Conservation (phyloP, 2,797 vertebrate genomes). For the Toxotes lorentzi region DNA sequence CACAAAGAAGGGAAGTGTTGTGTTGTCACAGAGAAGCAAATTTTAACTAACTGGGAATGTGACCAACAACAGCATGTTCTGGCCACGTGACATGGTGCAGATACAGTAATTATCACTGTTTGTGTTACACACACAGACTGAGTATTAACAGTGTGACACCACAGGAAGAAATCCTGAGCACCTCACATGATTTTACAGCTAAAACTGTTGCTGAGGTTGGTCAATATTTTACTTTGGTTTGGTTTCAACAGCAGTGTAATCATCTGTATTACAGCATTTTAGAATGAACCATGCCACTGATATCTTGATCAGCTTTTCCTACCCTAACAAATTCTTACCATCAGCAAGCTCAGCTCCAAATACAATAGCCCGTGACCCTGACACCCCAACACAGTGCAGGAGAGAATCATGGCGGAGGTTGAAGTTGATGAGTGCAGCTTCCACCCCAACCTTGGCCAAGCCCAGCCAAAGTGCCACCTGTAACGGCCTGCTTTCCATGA, state of each 20-base stretch:
- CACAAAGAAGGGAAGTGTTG: slow-evolving; percentile 8
- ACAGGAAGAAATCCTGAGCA: not conserved
- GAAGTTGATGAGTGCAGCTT: slow-evolving; percentile 92
- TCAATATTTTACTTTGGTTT: not conserved
- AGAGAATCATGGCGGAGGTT: slow-evolving; percentile 90
- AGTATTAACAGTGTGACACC: not conserved
- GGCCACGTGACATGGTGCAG: slow-evolving; percentile 8
- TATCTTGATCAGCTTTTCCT: not conserved
- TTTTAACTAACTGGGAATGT: not conserved
- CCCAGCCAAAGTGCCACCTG: slow-evolving; percentile 94
- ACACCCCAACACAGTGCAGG: slow-evolving; percentile 88
- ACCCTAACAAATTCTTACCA: slow-evolving; percentile 80
- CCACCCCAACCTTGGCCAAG: slow-evolving; percentile 91
- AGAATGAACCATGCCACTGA: not conserved
- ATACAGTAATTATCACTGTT: slow-evolving; percentile 12
- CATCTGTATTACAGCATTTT: not conserved
- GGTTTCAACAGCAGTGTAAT: not conserved
- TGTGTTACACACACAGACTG: not conserved
- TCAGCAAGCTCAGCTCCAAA: slow-evolving; percentile 91
- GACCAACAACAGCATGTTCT: slow-evolving; percentile 4
- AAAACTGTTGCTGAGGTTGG: slow-evolving; percentile 2
- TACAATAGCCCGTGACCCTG: slow-evolving; percentile 87
- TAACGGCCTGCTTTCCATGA: slow-evolving; percentile 92
- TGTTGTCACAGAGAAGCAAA: slow-evolving; percentile 9
- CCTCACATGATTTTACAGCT: slow-evolving; percentile 3